A percentile compares a stretch with the other conserved stretches of the same genome.
Evolutionary conservation across 2,113 vertebrate species (phyloP).

Genomic region (Aphelocoma coerulescens): DNA sequence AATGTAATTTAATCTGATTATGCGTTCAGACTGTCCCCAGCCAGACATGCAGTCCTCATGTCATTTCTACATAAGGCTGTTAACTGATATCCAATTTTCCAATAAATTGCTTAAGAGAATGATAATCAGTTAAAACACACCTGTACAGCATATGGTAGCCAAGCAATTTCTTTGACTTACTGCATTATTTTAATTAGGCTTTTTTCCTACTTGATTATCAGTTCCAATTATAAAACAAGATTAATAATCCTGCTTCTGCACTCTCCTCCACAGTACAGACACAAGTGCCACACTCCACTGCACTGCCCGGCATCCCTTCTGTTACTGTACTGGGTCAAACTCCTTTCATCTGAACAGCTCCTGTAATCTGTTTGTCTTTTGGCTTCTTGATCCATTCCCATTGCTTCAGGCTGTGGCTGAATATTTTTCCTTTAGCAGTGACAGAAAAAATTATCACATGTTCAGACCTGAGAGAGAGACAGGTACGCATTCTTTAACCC

Average conservation of each 20-base stretch:
- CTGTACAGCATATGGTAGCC: conserved; percentile 54
- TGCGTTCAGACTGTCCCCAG: background rate
- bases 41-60: background rate
- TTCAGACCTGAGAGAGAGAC: background rate
- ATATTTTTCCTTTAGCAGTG: background rate
- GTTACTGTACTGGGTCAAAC: background rate
- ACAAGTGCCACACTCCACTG: background rate
- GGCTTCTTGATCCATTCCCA: background rate
- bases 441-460: background rate
- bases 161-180: conserved; percentile 20
- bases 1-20: conserved; percentile 39
- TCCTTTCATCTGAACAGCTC: background rate
- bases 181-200: conserved; percentile 51
- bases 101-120: conserved; percentile 46
- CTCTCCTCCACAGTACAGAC: background rate
- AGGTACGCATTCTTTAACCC: background rate
- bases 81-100: conserved; percentile 59
- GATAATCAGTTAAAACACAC: conserved; percentile 46
- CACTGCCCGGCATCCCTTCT: background rate
- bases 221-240: background rate
- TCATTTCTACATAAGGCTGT: conserved; percentile 14
- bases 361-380: background rate
- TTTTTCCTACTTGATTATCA: background rate
- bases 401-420: background rate
- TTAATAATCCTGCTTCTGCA: background rate